These are phyloP conservation scores for Oxyruncus cristatus DNA, from an alignment of 2,113 vertebrate species.

Conservation along the genomic window DNA sequence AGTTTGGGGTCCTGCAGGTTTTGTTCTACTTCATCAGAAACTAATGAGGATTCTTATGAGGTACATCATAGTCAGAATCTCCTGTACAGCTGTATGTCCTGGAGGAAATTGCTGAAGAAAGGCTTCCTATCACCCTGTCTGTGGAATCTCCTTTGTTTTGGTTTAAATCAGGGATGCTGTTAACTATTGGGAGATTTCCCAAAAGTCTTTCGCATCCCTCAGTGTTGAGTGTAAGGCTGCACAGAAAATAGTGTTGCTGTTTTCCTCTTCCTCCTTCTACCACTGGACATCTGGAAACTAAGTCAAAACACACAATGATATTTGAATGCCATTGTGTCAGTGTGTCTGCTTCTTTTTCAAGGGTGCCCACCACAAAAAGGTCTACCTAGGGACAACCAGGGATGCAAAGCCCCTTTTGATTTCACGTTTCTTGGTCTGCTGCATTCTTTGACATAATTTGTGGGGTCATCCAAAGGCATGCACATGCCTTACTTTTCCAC, in stretches of 20 bases:
- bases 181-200: not conserved
- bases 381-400: not conserved
- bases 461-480: not conserved
- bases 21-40: not conserved
- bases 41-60: not conserved
- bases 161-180: not conserved
- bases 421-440: not conserved
- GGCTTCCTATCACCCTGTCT: not conserved
- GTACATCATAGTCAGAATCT: not conserved
- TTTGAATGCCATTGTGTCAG: not conserved
- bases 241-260: not conserved
- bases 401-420: not conserved
- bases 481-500: not conserved
- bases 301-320: not conserved
- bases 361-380: fast-evolving
- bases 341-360: not conserved
- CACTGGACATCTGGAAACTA: not conserved
- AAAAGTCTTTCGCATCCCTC: not conserved
- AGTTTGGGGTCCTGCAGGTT: not conserved
- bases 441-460: not conserved
- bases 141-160: not conserved
- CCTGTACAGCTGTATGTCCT: not conserved
- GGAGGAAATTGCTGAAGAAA: not conserved
- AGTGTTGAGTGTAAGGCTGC: not conserved
- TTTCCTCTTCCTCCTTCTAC: not conserved